These are phyloP conservation scores for Elmis aenea DNA, from an alignment of 2,888 invertebrate genomes.

Conservation along the genomic window DNA sequence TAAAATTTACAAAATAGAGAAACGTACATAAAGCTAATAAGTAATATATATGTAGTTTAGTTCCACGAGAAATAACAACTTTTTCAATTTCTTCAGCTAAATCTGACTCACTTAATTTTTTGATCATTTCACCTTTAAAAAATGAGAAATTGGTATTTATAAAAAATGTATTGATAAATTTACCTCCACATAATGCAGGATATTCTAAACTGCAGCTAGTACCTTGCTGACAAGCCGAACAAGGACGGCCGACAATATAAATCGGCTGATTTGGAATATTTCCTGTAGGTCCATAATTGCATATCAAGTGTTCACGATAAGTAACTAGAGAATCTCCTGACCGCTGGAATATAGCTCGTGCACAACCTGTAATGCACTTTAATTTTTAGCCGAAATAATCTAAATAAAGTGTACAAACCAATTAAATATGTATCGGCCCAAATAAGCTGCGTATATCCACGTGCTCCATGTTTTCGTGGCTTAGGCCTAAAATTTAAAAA, in stretches of 20 bases:
- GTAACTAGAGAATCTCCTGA: constrained; percentile 21
- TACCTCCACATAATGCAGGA: constrained; percentile 33
- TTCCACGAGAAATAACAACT: no score
- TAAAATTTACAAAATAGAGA: no score
- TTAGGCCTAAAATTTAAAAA: constrained; percentile 14
- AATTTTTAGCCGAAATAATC: not conserved
- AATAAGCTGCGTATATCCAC: constrained; percentile 35
- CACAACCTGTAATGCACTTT: constrained; percentile 30
- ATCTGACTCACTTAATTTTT: no score
- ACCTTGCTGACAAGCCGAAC: constrained; percentile 35
- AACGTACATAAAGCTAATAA: no score
- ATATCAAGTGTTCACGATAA: constrained; percentile 39
- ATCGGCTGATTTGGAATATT: constrained; percentile 39
- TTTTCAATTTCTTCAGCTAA: no score
- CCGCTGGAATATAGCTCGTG: constrained; percentile 36
- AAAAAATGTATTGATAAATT: constrained; percentile 1
- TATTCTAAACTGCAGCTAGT: constrained; percentile 36
- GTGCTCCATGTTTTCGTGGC: constrained; percentile 9
- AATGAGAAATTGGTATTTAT: no score
- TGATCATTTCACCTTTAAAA: no score
- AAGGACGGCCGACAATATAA: constrained; percentile 35
- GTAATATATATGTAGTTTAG: no score
- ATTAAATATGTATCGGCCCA: constrained; percentile 39
- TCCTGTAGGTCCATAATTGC: constrained; percentile 44
- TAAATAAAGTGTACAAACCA: no score